Evolutionary conservation across 2,113 vertebrate species (phyloP).

Genomic region (Ceyx margarethae): DNA sequence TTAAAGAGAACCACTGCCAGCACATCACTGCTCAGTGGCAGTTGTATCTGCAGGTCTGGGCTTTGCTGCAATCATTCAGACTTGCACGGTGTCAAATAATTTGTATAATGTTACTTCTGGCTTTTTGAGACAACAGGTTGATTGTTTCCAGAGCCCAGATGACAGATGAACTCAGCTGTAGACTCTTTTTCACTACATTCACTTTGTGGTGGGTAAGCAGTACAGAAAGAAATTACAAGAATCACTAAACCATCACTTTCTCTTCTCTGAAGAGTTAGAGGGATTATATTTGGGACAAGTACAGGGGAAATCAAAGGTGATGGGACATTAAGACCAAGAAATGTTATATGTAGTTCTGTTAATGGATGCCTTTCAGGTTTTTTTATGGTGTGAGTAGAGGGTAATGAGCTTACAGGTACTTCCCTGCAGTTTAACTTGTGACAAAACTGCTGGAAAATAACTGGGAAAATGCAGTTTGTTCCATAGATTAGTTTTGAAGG

Average conservation of each 20-base stretch:
- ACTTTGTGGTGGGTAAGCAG: not conserved
- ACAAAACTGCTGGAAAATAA: not conserved
- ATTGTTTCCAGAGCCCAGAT: not conserved
- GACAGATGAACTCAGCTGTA: not conserved
- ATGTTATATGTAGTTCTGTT: not conserved
- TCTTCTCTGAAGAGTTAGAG: not conserved
- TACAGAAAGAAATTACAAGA: not conserved
- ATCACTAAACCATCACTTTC: not conserved
- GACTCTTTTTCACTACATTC: not conserved
- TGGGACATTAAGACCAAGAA: not conserved
- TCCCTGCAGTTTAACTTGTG: not conserved
- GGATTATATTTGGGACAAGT: not conserved
- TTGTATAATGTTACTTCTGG: not conserved
- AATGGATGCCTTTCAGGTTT: not conserved
- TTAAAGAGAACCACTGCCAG: not conserved
- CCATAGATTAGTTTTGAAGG: not conserved
- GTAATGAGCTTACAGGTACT: not conserved
- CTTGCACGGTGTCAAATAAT: not conserved
- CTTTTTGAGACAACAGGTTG: not conserved
- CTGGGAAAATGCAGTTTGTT: not conserved
- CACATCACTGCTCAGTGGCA: not conserved
- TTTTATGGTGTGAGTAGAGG: not conserved
- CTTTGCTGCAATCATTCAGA: not conserved
- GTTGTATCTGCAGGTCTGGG: not conserved
- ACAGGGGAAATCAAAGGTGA: not conserved